Conservation (phyloP, 2,797 vertebrate species). For the Loris lydekkerianus region DNA sequence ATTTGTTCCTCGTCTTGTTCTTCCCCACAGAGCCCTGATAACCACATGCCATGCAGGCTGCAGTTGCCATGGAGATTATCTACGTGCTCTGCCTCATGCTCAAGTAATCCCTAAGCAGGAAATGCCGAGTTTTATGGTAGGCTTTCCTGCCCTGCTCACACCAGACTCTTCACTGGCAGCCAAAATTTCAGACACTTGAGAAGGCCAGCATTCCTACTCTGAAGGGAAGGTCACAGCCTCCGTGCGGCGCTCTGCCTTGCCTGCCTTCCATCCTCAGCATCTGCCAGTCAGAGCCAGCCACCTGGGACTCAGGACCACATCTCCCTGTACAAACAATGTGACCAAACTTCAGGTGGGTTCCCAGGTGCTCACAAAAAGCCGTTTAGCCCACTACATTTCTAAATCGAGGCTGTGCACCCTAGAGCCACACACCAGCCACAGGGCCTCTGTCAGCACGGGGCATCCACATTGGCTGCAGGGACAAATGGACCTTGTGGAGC, state of each 20-base stretch:
- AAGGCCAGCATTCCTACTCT: neutral
- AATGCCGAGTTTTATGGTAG: conserved; percentile 13
- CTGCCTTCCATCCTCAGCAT: no score
- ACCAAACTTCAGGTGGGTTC: neutral
- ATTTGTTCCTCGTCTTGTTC: neutral
- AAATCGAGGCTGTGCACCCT: rapidly evolving
- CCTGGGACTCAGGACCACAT: neutral
- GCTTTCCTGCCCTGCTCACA: neutral
- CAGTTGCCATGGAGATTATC: conserved; percentile 74
- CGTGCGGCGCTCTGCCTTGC: neutral
- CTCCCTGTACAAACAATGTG: neutral
- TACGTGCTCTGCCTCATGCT: neutral
- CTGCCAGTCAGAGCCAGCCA: neutral
- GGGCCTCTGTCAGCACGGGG: no score
- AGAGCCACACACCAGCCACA: neutral
- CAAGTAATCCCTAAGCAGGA: conserved; percentile 52
- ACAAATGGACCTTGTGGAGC: neutral
- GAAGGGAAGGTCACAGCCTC: neutral
- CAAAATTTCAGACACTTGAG: neutral
- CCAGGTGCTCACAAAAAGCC: neutral
- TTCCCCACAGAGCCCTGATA: neutral
- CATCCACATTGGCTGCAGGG: neutral
- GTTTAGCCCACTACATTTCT: rapidly evolving
- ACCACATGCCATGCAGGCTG: neutral
- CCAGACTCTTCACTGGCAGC: neutral